Base-by-base conservation (phyloP, 2,888 invertebrate species). In the Pogonocherus hispidulus region DNA sequence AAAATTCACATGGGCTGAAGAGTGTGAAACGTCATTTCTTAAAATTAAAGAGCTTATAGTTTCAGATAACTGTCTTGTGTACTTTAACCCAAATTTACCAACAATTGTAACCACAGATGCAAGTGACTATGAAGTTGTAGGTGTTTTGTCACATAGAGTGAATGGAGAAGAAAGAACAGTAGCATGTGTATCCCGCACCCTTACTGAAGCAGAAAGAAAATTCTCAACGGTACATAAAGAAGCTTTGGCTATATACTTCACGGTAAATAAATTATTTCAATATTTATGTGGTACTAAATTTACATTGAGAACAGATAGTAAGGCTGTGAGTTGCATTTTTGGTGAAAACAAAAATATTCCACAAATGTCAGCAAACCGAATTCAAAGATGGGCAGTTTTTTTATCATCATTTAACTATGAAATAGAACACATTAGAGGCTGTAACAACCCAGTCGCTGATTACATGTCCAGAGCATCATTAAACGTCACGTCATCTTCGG, bases 1-100 rank as follows among this genome's bases (percentile, higher is more conserved):
- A 11, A 60, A 47, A 67, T 76, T 74, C 46, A 20, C 51, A 14
- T 76, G 71, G 68, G 44, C 60, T n/a, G 18, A 59, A 23, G 56
- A 67, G 1, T 74, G 76, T 66, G 57, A 73, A 18, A 63, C 62
- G 9, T 46, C 72, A 1, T 74, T 73, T 60, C 59, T 11, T 11
- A 64, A 63, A 56, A 64, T 73, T 2, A 73, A 75, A 32, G 22
- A 60, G 8, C 51, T 57, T 14, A 69, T 75, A 19, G 60, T 68
- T 1, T 66, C 69, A 19, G 74, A 71, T 54, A 59, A 51, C 16
- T 65, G 68, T 57, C 54, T 75, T 20, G 57, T 63, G 47, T 66
- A 71, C 70, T 75, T 69, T 70, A 37, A 76, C 65, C 70, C 74
- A n/a, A 32, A 67, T 6, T 20, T 71, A 22, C 67, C 69, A 8